Evolutionary conservation across 1,140 invertebrate genomes (phyloP).

Genomic region (Muscidifurax raptorellus): DNA sequence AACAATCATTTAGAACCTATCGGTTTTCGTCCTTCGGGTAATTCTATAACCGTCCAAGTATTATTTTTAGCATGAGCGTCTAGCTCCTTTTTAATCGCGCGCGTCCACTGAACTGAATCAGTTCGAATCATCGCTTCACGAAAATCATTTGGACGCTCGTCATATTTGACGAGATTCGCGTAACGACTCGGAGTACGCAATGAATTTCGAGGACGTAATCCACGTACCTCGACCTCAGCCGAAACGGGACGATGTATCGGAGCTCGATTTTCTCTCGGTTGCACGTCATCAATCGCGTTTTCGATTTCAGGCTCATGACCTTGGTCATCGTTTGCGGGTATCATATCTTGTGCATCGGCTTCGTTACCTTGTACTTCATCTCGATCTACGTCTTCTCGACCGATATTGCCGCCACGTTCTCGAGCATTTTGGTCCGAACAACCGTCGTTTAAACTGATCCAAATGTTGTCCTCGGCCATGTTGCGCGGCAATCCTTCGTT

Average conservation of each 20-base stretch:
- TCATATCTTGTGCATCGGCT: not conserved
- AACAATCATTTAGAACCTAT: slow-evolving; percentile 23
- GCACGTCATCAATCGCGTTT: not conserved
- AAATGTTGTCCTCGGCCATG: not conserved
- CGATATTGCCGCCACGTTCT: not conserved
- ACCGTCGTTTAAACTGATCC: not conserved
- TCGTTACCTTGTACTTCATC: not conserved
- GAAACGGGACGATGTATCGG: not conserved
- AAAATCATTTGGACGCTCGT: not conserved
- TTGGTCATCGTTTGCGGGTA: not conserved
- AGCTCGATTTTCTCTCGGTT: not conserved
- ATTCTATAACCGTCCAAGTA: not conserved
- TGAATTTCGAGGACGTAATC: not conserved
- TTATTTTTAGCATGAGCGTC: not conserved
- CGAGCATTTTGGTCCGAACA: not conserved
- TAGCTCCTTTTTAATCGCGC: not conserved
- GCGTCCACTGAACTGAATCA: not conserved
- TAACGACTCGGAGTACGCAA: not conserved
- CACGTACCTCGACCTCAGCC: not conserved
- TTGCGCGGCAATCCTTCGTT: not conserved
- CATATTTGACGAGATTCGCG: not conserved
- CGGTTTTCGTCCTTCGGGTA: not conserved
- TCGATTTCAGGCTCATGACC: not conserved
- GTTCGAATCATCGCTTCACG: not conserved
- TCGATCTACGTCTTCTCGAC: not conserved